Conservation (phyloP, 2,888 invertebrate genomes). For the Busseola fusca region DNA sequence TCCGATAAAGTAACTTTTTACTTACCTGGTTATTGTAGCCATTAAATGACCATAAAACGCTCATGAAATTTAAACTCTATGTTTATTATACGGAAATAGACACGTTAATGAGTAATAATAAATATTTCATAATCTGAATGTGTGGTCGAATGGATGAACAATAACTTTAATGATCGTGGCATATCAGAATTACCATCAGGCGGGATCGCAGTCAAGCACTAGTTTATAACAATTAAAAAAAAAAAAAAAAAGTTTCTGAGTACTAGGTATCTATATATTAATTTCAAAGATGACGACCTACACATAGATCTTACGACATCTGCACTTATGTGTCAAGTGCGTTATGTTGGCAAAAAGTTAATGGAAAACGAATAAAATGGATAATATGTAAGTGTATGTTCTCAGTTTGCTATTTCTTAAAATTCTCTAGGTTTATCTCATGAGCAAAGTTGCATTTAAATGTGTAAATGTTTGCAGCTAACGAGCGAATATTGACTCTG, state of each 20-base stretch:
- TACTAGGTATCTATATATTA: neutral
- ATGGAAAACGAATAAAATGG: conserved; percentile 34
- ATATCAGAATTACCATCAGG: conserved; percentile 22
- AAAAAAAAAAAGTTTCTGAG: neutral
- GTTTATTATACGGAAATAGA: conserved; percentile 41
- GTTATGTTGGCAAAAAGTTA: conserved; percentile 33
- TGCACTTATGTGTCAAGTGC: conserved; percentile 15
- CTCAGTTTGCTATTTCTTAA: conserved; percentile 26
- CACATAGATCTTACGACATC: conserved; percentile 23
- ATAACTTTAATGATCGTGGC: conserved; percentile 16
- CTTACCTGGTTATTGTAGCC: conserved; percentile 16
- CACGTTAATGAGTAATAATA: conserved; percentile 10
- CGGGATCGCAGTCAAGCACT: too few species aligned
- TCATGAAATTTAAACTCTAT: conserved; percentile 32
- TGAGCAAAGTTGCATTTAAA: conserved; percentile 22
- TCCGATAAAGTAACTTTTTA: conserved; percentile 33
- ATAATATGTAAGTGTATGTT: conserved; percentile 25
- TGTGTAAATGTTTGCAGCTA: conserved; percentile 50
- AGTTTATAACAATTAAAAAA: too few species aligned
- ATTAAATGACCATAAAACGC: conserved; percentile 44
- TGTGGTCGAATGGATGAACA: conserved; percentile 30
- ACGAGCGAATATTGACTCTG: conserved; percentile 46
- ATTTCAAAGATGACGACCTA: conserved; percentile 14
- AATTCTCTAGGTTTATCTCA: conserved; percentile 27
- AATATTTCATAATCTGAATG: conserved; percentile 37